Base-by-base conservation (phyloP, 35 echinoderm and acorn worm genomes). In the Acanthaster planci region DNA sequence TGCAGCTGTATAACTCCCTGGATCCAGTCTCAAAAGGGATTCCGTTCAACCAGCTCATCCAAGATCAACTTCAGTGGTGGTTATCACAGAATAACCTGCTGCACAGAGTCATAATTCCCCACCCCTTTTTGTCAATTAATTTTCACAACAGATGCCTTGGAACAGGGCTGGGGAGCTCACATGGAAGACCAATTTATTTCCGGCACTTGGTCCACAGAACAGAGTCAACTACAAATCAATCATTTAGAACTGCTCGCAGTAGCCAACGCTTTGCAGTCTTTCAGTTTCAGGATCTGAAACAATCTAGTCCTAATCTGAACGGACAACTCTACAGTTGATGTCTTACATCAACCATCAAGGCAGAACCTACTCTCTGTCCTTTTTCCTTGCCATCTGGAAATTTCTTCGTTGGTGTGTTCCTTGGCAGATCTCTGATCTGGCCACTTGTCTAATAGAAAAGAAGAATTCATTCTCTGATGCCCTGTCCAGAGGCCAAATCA, bases 391-490 rank as follows among this genome's bases (percentile, higher is more conserved):
- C 21, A 81, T 7, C 18, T 19, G 37, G 36, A 6, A 85, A 30
- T 36, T 76, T 3, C 50, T 38, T 5, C 64, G 36, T 18, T 85
- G 83, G 83, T 85, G 83, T 36, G n/a, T 64, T 27, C 30, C 29
- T 2, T 35, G 9, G 8, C 18, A 84, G 7, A 67, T 84, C 55
- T 40, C 38, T 12, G 60, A 12, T n/a, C 19, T 27, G 21, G 80
- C 88, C 22, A 19, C 19, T 10, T 54, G 81, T 31, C 44, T 88
- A 7, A 38, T 52, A 21, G 54, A 76, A 39, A 31, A 55, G 76
- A 30, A 80, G 18, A 81, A 81, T 38, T 9, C 81, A 8, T 4
- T 82, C n/a, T 77, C 78, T 10, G 86, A 88, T 32, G 38, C 76
- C 2, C 57, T 88, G 5, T 88, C 86, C 52, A 47, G 86, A 29